Evolutionary conservation across 2,113 vertebrate species (phyloP), one percentile per base, ranked within the genome.

Genomic region (Megaceryle maxima): DNA sequence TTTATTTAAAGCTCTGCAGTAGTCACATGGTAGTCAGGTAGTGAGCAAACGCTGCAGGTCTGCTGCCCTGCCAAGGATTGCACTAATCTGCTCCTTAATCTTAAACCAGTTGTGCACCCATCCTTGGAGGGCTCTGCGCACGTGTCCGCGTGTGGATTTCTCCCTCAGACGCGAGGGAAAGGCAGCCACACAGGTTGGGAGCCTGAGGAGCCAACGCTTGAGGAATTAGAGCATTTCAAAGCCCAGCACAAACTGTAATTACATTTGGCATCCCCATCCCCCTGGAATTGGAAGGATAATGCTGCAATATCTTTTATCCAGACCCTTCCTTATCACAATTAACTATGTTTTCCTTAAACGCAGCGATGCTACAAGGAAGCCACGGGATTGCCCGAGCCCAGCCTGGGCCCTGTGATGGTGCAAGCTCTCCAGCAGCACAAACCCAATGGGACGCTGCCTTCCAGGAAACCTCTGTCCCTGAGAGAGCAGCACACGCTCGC

Each of bases 1-100:
- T 86, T 93, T 95, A 90, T 92, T 94, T 93, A 70, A 95, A 92
- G 94, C 95, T 53, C 64, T 19, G 68, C 9, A 6, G 6, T 1
- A 55, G 46, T 59, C 93, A 90, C 73, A 29, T 60, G 94, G 59
- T 2, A 9, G 60, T 15, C 72, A 88, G 83, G 91, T 22, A 72
- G 70, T 2, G 62, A 95, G 90, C 39, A 78, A 96, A 80, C 90
- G 2, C 55, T 20, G 88, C 25, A 26, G n/a, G 90, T 60, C 82
- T 44, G 13, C 66, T 35, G 43, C 78, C 35, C n/a, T 46, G 90
- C 72, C 91, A 91, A 85, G 91, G 94, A 66, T 48, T 87, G 86
- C 5, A 1, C 80, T 96, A 87, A 94, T 74, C 80, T 29, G 69
- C 41, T 55, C 33, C 92, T 92, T 80, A 77, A 87, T 66, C 92